Percentiles rank a stretch among this genome's conserved stretches.
phyloP scores from a whole-genome alignment of 1,140 invertebrate species.

The Lineus longissimus region DNA sequence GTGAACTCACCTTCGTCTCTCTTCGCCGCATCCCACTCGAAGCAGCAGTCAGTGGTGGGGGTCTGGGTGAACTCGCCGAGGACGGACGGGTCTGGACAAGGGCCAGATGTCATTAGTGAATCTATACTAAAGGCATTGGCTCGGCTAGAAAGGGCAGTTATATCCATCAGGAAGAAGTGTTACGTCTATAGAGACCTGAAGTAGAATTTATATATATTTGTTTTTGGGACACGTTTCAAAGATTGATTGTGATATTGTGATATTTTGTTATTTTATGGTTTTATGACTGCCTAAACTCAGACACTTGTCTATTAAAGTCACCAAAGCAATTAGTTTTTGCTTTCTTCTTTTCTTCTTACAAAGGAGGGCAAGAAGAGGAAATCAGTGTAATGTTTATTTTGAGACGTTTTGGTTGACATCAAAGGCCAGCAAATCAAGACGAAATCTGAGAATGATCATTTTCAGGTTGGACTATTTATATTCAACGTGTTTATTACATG shows the following conservation, averaged over 20 bases:
- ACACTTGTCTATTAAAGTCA: no score
- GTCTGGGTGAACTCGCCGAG: slow-evolving; percentile 2
- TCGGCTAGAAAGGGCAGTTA: slow-evolving; percentile 28
- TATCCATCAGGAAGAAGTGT: neutral
- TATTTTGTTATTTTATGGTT: no score
- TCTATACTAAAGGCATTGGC: slow-evolving; percentile 43
- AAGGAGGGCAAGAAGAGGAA: neutral
- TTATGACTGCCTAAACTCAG: no score
- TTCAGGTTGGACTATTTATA: no score
- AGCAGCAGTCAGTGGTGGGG: slow-evolving; percentile 35
- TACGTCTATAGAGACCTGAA: neutral
- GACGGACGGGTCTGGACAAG: slow-evolving; percentile 24
- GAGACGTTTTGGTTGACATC: neutral
- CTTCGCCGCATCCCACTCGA: slow-evolving; percentile 37
- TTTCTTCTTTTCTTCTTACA: neutral
- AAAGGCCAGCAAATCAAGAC: neutral
- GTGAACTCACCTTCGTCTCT: slow-evolving; percentile 34
- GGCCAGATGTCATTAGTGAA: slow-evolving; percentile 39
- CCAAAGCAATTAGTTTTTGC: neutral
- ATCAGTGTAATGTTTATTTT: no score
- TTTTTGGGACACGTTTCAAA: no score
- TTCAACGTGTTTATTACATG: no score
- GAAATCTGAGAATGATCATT: no score
- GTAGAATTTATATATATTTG: no score
- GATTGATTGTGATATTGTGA: no score